phyloP scores from a whole-genome alignment of 2,797 vertebrate species.

The Myotis vivesi region DNA sequence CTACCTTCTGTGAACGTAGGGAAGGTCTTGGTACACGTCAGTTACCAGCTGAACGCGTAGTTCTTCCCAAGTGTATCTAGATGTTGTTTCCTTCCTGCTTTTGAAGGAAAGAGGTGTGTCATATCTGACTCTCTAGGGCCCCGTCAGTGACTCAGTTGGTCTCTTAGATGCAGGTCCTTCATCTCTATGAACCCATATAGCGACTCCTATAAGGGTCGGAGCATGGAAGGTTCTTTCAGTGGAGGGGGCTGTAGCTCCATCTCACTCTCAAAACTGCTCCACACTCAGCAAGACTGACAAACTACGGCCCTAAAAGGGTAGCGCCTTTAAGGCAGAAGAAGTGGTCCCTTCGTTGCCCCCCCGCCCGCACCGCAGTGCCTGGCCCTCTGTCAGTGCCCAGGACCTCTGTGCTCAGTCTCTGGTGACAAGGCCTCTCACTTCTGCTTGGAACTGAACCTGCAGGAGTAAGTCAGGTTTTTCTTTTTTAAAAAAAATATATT shows the following conservation, averaged over 20 bases:
- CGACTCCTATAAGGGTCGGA: background rate
- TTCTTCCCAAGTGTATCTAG: background rate
- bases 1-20: background rate
- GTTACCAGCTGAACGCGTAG: background rate
- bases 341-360: fast-evolving
- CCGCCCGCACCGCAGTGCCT: fast-evolving
- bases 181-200: background rate
- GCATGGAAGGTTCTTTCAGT: fast-evolving
- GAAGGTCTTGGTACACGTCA: background rate
- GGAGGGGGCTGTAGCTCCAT: background rate
- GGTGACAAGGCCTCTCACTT: fast-evolving
- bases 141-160: background rate
- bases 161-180: too few species aligned
- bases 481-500: too few species aligned
- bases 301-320: fast-evolving
- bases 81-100: background rate
- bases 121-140: background rate
- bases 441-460: background rate
- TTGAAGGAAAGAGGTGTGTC: background rate
- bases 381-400: fast-evolving
- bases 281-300: background rate
- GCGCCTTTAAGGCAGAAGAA: background rate
- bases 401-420: fast-evolving
- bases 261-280: fast-evolving
- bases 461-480: background rate